phyloP scores from a whole-genome alignment of 2,797 vertebrate genomes.

The Rhinatrema bivittatum region DNA sequence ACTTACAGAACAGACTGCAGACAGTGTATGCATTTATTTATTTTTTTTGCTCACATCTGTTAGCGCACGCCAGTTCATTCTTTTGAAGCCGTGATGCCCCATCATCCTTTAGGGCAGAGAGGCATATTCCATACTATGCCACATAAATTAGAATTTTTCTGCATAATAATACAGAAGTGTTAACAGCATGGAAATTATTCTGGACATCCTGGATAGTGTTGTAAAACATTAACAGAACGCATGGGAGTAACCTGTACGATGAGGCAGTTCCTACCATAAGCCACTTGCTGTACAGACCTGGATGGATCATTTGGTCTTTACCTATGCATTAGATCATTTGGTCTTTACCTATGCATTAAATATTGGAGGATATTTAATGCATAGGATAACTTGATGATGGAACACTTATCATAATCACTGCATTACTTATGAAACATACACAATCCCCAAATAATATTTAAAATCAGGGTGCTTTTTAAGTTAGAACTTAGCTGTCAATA shows the following conservation, averaged over 20 bases:
- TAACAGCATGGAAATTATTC: constrained; percentile 17
- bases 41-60: constrained; percentile 37
- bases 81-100: constrained; percentile 9
- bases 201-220: constrained; percentile 13
- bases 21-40: too few species aligned
- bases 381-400: constrained; percentile 15
- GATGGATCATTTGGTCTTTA: too few species aligned
- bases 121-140: constrained; percentile 9
- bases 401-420: constrained; percentile 42
- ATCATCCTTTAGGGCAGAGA: constrained; percentile 27
- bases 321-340: too few species aligned
- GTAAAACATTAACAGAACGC: constrained; percentile 2
- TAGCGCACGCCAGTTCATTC: constrained; percentile 31
- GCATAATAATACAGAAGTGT: constrained; percentile 23
- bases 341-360: too few species aligned
- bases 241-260: too few species aligned
- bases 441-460: constrained; percentile 49
- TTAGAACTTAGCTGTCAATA: constrained; percentile 60
- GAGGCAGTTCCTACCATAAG: too few species aligned
- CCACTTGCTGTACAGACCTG: too few species aligned
- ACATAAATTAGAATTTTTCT: constrained; percentile 31
- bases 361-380: constrained; percentile 13
- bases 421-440: constrained; percentile 49
- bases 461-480: constrained; percentile 59
- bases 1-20: constrained; percentile 38